Evolutionary conservation across 2,797 vertebrate species (phyloP), one percentile per base, ranked within the genome.

Genomic region (Acipenser transmontanus): DNA sequence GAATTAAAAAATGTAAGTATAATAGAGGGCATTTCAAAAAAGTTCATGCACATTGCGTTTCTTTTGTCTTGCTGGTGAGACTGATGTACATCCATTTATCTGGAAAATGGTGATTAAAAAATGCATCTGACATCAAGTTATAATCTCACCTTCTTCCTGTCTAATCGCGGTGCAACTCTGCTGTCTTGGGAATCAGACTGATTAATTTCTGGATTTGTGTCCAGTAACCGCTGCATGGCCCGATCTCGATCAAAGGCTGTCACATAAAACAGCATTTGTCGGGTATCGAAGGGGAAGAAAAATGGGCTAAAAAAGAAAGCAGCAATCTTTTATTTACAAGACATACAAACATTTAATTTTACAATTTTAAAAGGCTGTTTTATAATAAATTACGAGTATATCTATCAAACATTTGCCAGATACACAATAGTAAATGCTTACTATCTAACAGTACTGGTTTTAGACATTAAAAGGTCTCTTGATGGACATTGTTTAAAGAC

Each of bases 241-340:
- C 97, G 87, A 77, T 99, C 97, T 1, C 97, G 93, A 80, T 99
- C 97, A 81, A 99, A 99, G 47, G 97, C 97, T 7, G 97, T 99
- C 61, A 99, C 97, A 13, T 99, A 99, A 80, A 99, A 99, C 62
- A 99, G 84, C 97, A 99, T 99, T 93, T 99, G 97, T 75, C 96
- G 92, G n/a, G 97, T 99, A 81, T 99, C 97, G 75, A 99, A 99
- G 0, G 97, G 97, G 84, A 99, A 99, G 89, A 99, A 99, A 90
- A 97, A 99, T 0, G 97, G 97, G 86, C 97, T 99, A 84, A 6
- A 78, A 77, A 82, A 70, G 70, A 68, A 72, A 13, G 51, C 75
- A 66, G 48, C 7, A 48, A 68, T 20, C 51, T 34, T 34, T 34
- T 11, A 71, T 4, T 34, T 34, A 34, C 34, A 34, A 34, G 4